Evolutionary conservation across 1,140 invertebrate species (phyloP).

Genomic region (Hyles euphorbiae): DNA sequence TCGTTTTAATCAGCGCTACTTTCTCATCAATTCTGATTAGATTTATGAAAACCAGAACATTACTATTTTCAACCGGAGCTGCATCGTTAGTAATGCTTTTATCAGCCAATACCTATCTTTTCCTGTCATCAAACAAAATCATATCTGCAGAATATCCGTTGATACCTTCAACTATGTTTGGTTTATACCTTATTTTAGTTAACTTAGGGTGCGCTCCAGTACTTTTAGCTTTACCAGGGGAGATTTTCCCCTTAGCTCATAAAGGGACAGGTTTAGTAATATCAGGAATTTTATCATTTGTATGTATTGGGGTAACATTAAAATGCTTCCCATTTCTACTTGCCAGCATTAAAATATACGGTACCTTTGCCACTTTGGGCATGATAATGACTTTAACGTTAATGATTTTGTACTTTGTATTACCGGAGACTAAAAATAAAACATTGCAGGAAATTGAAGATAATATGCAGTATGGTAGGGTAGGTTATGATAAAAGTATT

Average conservation of each 20-base stretch:
- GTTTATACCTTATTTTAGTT: slow-evolving; percentile 43
- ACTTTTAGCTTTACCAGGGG: slow-evolving; percentile 50
- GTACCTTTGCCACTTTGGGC: slow-evolving; percentile 47
- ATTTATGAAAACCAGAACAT: slow-evolving; percentile 40
- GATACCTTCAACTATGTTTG: slow-evolving; percentile 42
- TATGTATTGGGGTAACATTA: slow-evolving; percentile 33
- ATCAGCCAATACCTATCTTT: slow-evolving; percentile 36
- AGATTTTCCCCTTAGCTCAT: slow-evolving; percentile 50
- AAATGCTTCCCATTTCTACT: slow-evolving; percentile 49
- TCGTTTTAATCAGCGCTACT: slow-evolving; percentile 43
- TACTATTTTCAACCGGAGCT: slow-evolving; percentile 45
- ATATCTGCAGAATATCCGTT: slow-evolving; percentile 36
- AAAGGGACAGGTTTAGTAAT: slow-evolving; percentile 41
- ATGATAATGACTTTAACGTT: slow-evolving; percentile 27
- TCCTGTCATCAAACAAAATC: slow-evolving; percentile 25
- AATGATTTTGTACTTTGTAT: slow-evolving; percentile 32
- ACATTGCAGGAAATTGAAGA: slow-evolving; percentile 57
- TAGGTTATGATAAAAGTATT: slow-evolving; percentile 18
- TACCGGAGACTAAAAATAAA: slow-evolving; percentile 56
- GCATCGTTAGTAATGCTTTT: slow-evolving; percentile 33
- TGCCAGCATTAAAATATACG: slow-evolving; percentile 38
- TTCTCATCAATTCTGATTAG: slow-evolving; percentile 50
- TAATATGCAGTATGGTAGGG: slow-evolving; percentile 42
- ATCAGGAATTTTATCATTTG: slow-evolving; percentile 33
- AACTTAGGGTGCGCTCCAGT: slow-evolving; percentile 58